A percentile compares a stretch with the other conserved stretches of the same genome.
These are phyloP conservation scores for Dastarcus helophoroides DNA, from an alignment of 2,888 invertebrate genomes.

Conservation along the genomic window DNA sequence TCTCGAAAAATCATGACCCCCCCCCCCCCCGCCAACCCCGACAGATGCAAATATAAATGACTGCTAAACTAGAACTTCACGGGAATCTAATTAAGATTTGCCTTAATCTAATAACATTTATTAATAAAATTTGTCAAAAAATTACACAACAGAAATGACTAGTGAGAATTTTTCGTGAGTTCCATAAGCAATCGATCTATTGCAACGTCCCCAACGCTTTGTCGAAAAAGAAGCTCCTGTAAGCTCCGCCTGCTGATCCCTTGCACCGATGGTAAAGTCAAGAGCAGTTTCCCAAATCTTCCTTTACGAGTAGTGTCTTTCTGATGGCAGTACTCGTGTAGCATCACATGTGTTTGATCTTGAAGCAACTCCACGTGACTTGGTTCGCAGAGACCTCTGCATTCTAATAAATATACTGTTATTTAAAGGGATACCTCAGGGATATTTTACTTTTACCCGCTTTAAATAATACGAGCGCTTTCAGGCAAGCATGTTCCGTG, in stretches of 20 bases:
- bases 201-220: constrained; percentile 62
- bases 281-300: constrained; percentile 61
- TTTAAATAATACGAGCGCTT: constrained; percentile 70
- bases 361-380: constrained; percentile 56
- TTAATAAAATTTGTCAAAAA: too few species aligned
- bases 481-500: constrained; percentile 77
- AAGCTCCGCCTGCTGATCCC: constrained; percentile 33
- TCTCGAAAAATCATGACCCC: too few species aligned
- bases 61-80: too few species aligned
- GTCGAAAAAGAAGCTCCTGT: constrained; percentile 65
- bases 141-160: too few species aligned
- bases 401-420: constrained; percentile 48
- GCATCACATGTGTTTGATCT: constrained; percentile 67
- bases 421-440: neutral
- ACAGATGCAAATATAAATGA: too few species aligned
- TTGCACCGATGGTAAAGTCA: constrained; percentile 56
- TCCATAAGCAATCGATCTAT: constrained; percentile 59
- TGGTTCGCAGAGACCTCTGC: constrained; percentile 48
- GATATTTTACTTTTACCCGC: constrained; percentile 45
- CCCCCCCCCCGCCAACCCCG: too few species aligned
- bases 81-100: too few species aligned
- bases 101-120: too few species aligned
- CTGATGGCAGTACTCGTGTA: constrained; percentile 57
- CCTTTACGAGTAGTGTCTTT: constrained; percentile 33
- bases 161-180: constrained; percentile 39